Percentiles rank a stretch among this genome's conserved stretches.
Conservation (phyloP, 2,888 invertebrate species). For the Micoletzkya japonica region DNA sequence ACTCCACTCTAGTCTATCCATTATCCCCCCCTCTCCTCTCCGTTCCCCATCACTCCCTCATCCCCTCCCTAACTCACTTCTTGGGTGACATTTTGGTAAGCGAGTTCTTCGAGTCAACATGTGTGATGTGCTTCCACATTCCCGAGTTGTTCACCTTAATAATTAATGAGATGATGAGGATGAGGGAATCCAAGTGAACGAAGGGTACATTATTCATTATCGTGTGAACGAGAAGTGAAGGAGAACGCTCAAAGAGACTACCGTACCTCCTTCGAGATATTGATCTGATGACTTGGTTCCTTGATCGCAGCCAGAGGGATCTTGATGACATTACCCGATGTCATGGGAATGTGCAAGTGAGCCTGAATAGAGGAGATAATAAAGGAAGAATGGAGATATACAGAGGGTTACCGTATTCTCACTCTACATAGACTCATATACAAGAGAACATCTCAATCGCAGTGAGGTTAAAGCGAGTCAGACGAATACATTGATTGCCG, state of each 20-base stretch:
- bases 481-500: no score
- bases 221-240: neutral
- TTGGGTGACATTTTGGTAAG: conserved; percentile 39
- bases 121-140: conserved; percentile 75
- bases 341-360: conserved; percentile 83
- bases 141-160: conserved; percentile 74
- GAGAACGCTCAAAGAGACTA: conserved; percentile 70
- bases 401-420: no score
- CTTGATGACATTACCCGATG: conserved; percentile 86
- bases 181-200: conserved; percentile 1
- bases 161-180: conserved; percentile 64
- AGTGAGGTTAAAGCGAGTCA: no score
- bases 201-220: neutral
- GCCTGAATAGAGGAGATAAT: conserved; percentile 61
- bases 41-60: neutral
- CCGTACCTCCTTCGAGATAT: conserved; percentile 86
- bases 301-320: conserved; percentile 75
- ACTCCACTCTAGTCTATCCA: no score
- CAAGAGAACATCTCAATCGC: neutral
- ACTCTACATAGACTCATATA: neutral
- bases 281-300: conserved; percentile 70
- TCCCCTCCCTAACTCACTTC: neutral
- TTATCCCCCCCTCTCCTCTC: neutral
- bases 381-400: no score
- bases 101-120: conserved; percentile 53